Percentiles rank a stretch among this genome's conserved stretches.
Evolutionary conservation across 2,113 vertebrate genomes (phyloP).

Genomic region (Agelaius phoeniceus): DNA sequence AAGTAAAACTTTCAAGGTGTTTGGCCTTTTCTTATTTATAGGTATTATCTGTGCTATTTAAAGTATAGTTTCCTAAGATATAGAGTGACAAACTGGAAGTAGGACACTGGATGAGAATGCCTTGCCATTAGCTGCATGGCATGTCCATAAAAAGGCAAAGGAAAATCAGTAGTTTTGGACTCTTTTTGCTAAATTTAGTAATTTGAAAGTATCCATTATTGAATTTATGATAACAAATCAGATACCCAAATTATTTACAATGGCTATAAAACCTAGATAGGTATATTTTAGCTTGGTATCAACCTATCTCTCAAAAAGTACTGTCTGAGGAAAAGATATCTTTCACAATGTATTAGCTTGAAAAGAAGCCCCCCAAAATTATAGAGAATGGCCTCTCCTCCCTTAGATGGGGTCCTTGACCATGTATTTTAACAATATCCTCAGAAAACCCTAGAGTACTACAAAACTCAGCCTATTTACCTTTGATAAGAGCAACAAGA

Average conservation of each 20-base stretch:
- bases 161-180: not conserved
- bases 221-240: slow-evolving; percentile 8
- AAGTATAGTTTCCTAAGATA: not conserved
- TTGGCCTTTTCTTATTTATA: not conserved
- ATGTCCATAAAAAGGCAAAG: not conserved
- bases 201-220: not conserved
- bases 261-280: not conserved
- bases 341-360: not conserved
- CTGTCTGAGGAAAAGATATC: not conserved
- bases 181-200: not conserved
- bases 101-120: not conserved
- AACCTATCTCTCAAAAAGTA: not conserved
- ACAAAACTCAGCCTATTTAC: slow-evolving; percentile 40
- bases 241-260: not conserved
- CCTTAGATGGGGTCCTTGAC: not conserved
- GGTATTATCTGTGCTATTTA: not conserved
- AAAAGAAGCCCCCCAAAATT: not conserved
- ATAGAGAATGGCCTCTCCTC: not conserved
- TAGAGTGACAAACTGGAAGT: not conserved
- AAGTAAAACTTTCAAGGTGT: not conserved
- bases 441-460: not conserved
- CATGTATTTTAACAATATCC: slow-evolving; percentile 16
- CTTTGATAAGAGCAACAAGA: slow-evolving; percentile 57
- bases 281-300: not conserved
- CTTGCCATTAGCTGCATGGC: not conserved